phyloP scores from a whole-genome alignment of 2,113 vertebrate species.

The Gambusia affinis region DNA sequence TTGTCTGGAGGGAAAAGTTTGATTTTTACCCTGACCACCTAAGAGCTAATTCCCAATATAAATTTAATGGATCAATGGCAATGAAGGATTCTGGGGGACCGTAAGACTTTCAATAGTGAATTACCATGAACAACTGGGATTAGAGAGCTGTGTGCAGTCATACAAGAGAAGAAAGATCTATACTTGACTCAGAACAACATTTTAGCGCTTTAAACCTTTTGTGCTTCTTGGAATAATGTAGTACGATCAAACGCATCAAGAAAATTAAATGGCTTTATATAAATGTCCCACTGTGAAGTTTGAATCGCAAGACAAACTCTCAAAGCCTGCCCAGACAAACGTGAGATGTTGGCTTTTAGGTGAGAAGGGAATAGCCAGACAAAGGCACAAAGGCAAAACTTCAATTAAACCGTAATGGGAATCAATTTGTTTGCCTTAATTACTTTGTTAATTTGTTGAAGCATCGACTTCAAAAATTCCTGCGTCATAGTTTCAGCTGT shows the following conservation, averaged over 20 bases:
- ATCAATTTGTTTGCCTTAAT: slow-evolving; percentile 75
- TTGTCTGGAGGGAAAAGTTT: slow-evolving; percentile 49
- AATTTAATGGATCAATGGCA: slow-evolving; percentile 69
- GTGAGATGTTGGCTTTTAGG: slow-evolving; percentile 20
- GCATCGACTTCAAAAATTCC: slow-evolving; percentile 62
- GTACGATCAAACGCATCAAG: slow-evolving; percentile 47
- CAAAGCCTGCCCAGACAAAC: slow-evolving; percentile 42
- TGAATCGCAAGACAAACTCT: slow-evolving; percentile 27
- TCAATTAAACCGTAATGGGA: slow-evolving; percentile 60
- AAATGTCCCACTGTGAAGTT: slow-evolving; percentile 41
- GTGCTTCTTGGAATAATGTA: slow-evolving; percentile 16
- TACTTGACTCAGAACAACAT: slow-evolving; percentile 27
- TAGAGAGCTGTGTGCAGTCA: slow-evolving; percentile 42
- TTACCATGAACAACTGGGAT: slow-evolving; percentile 51
- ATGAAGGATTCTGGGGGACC: slow-evolving; percentile 50
- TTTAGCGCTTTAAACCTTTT: not conserved
- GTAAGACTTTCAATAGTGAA: slow-evolving; percentile 47
- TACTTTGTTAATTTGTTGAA: slow-evolving; percentile 74
- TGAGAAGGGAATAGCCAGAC: slow-evolving; percentile 43
- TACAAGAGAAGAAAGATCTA: slow-evolving; percentile 56
- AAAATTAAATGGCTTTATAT: slow-evolving; percentile 66
- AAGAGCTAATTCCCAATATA: slow-evolving; percentile 68
- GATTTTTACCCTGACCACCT: slow-evolving; percentile 68
- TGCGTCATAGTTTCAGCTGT: slow-evolving; percentile 62
- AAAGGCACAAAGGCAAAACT: slow-evolving; percentile 54